Conservation (phyloP, 2,113 vertebrate genomes). For the Pterophyllum scalare region DNA sequence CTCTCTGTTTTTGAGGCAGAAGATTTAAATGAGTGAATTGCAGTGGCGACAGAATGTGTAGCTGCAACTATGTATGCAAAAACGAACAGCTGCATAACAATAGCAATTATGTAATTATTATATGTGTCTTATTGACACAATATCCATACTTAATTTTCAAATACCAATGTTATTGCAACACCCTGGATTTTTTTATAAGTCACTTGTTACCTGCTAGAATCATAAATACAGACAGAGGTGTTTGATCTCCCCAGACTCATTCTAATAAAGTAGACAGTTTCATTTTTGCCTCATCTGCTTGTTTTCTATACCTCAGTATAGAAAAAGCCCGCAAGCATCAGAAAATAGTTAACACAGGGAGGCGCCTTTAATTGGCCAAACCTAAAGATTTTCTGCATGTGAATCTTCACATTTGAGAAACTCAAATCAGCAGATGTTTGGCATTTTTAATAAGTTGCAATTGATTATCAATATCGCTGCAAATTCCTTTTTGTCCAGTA, state of each 20-base stretch:
- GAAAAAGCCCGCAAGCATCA: background rate
- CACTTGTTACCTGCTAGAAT: background rate
- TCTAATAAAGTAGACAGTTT: background rate
- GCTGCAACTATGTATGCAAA: no score
- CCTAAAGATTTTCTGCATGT: background rate
- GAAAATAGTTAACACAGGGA: background rate
- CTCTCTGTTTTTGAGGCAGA: no score
- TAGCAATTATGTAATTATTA: background rate
- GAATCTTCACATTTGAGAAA: background rate
- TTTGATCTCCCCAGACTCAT: no score
- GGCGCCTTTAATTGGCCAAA: background rate
- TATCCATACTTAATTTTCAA: background rate
- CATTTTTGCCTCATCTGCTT: background rate
- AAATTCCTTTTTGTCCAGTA: background rate
- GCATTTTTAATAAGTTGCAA: background rate
- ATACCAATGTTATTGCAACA: no score
- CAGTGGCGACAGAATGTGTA: no score
- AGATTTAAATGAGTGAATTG: no score
- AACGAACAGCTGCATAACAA: background rate
- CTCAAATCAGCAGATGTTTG: background rate
- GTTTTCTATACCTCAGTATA: background rate
- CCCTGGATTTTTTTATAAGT: no score
- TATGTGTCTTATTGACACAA: background rate
- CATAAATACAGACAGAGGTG: background rate
- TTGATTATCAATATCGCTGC: background rate